Evolutionary conservation across 2,888 invertebrate species (phyloP).

Genomic region (Helleia helle): DNA sequence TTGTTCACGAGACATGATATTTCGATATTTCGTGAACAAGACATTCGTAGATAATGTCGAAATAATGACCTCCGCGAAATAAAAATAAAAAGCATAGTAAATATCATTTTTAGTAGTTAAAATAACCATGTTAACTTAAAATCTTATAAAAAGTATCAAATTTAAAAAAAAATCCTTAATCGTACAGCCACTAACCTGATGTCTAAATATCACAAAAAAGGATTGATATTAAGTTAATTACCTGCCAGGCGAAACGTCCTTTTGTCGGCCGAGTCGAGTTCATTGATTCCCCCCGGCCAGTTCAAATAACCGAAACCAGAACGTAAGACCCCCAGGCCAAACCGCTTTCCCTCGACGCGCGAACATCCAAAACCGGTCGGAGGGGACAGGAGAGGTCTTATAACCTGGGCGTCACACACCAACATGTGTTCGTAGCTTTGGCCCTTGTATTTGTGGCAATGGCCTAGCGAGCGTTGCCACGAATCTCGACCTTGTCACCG

Average conservation of each 20-base stretch:
- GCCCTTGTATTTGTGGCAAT: slow-evolving; percentile 44
- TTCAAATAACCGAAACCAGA: slow-evolving; percentile 43
- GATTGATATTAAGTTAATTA: slow-evolving; percentile 69
- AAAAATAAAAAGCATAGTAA: too few relatives aligned
- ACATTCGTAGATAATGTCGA: too few relatives aligned
- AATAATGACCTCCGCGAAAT: too few relatives aligned
- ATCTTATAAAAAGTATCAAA: background rate
- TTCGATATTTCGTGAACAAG: too few relatives aligned
- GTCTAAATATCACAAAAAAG: slow-evolving; percentile 27
- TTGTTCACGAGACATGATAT: too few relatives aligned
- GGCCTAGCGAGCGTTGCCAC: slow-evolving; percentile 28
- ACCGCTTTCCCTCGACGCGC: slow-evolving; percentile 19
- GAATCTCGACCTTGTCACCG: slow-evolving; percentile 30
- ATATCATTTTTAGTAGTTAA: too few relatives aligned
- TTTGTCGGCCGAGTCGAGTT: slow-evolving; percentile 67
- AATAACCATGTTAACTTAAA: background rate
- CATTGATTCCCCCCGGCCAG: slow-evolving; percentile 59
- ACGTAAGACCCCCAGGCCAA: slow-evolving; percentile 31
- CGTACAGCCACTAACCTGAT: slow-evolving; percentile 14
- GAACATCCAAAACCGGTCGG: slow-evolving; percentile 16
- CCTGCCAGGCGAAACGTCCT: slow-evolving; percentile 65
- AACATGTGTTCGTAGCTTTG: slow-evolving; percentile 68
- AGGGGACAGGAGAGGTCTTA: slow-evolving; percentile 36
- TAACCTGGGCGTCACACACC: slow-evolving; percentile 35
- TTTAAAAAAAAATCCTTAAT: background rate